phyloP scores from a whole-genome alignment of 2,113 vertebrate species.

The Syngnathus scovelli region DNA sequence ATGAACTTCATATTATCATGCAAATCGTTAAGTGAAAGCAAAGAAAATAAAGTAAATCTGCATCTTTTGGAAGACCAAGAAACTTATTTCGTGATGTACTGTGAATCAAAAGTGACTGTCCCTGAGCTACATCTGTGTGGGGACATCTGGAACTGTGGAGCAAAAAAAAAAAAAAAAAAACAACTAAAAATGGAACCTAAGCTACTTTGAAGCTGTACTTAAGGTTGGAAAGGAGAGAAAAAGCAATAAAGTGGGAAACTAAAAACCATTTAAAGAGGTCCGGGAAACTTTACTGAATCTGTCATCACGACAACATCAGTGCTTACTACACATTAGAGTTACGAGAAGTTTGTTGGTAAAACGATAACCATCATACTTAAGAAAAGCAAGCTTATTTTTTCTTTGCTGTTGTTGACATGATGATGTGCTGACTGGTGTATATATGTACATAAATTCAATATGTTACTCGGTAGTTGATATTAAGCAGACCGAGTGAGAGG shows the following conservation, averaged over 20 bases:
- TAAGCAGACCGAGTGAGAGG: neutral
- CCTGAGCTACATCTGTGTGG: neutral
- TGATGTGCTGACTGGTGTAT: neutral
- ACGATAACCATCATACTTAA: neutral
- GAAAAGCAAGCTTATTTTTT: neutral
- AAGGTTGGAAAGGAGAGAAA: neutral
- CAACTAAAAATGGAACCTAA: conserved; percentile 5
- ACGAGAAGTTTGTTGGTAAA: neutral
- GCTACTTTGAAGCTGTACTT: neutral
- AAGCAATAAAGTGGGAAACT: neutral
- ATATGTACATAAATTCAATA: neutral
- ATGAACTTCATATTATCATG: neutral
- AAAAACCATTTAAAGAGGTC: neutral
- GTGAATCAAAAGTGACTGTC: neutral
- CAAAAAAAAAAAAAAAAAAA: neutral
- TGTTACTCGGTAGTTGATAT: too few species aligned
- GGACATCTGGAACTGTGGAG: conserved; percentile 1
- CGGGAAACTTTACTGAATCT: neutral
- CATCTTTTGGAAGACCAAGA: neutral
- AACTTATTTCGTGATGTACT: neutral
- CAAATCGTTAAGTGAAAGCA: neutral
- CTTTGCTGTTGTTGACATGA: neutral
- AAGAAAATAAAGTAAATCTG: neutral
- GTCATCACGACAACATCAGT: neutral
- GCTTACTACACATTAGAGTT: neutral